Evolutionary conservation across 1,140 invertebrate genomes (phyloP).

Genomic region (Drosophila burlai): DNA sequence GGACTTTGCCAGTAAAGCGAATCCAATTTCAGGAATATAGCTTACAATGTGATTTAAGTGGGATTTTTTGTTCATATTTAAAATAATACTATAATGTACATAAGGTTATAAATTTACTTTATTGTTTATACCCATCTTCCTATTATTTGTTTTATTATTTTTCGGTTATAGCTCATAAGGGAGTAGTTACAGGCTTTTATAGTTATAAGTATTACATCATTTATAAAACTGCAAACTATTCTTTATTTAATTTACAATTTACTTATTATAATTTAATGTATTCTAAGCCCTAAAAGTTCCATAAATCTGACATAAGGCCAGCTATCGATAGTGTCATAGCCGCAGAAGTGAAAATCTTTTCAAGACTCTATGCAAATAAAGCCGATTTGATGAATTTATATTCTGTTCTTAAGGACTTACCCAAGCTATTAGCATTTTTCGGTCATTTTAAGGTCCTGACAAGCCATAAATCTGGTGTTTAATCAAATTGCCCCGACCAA

Average conservation of each 20-base stretch:
- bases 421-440: constrained; percentile 18
- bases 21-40: not conserved
- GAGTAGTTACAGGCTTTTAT: too few species aligned
- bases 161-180: too few species aligned
- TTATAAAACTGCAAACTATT: not conserved
- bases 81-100: too few species aligned
- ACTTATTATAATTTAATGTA: not conserved
- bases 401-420: too few species aligned
- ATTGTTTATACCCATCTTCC: too few species aligned
- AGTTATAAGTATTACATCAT: not conserved
- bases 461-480: constrained; percentile 51
- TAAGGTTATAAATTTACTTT: too few species aligned
- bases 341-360: not conserved
- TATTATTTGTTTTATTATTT: too few species aligned
- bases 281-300: too few species aligned
- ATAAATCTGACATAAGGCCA: not conserved
- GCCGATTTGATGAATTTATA: not conserved
- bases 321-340: not conserved
- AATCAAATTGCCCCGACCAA: constrained; percentile 32
- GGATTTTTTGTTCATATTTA: too few species aligned
- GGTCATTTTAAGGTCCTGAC: constrained; percentile 26
- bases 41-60: not conserved
- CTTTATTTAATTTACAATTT: not conserved
- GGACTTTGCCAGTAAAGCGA: not conserved
- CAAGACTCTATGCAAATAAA: not conserved